Percentiles rank a stretch among this genome's conserved stretches.
These are phyloP conservation scores for Mactromeris polynyma DNA, from an alignment of 2,888 invertebrate genomes.

Conservation along the genomic window DNA sequence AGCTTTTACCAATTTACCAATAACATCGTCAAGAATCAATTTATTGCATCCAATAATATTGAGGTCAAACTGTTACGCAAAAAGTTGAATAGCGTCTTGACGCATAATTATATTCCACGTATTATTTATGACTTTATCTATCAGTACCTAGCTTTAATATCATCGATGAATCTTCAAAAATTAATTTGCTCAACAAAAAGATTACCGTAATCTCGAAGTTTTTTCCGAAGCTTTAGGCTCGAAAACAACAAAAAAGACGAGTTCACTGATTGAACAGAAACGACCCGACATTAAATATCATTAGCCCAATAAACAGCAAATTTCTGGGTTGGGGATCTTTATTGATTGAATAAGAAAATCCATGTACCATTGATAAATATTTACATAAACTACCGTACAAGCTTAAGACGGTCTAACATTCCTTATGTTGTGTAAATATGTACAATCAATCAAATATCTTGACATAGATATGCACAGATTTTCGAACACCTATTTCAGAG, in stretches of 20 bases:
- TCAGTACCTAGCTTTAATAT: not conserved
- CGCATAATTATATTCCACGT: not conserved
- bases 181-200: not conserved
- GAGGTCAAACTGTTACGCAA: not conserved
- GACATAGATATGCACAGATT: slow-evolving; percentile 13
- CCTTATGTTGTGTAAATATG: not conserved
- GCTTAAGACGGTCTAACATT: not conserved
- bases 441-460: not conserved
- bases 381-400: not conserved
- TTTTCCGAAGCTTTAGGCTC: not conserved
- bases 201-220: not conserved
- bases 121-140: not conserved
- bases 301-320: not conserved
- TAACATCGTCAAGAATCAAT: not conserved
- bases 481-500: not conserved
- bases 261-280: not conserved
- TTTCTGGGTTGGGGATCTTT: not conserved
- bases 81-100: not conserved
- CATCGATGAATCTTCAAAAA: not conserved
- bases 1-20: not conserved
- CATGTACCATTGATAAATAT: not conserved
- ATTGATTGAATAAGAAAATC: slow-evolving; percentile 10
- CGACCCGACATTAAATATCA: not conserved
- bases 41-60: not conserved
- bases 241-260: not conserved